Percentiles rank a stretch among this genome's conserved stretches.
phyloP scores from a whole-genome alignment of 2,113 vertebrate genomes.

The Clarias magur region DNA sequence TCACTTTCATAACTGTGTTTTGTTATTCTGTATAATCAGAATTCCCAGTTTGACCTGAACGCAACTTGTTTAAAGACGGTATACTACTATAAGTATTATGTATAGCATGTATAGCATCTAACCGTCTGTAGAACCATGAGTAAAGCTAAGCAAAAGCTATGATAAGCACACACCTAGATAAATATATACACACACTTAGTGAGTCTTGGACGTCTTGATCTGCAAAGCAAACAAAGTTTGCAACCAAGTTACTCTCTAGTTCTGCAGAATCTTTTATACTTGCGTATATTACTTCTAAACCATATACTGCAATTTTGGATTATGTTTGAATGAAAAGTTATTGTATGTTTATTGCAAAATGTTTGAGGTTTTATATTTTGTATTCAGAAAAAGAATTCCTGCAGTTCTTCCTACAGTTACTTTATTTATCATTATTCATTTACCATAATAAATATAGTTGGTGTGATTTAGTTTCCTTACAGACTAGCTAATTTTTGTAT shows the following conservation, averaged over 20 bases:
- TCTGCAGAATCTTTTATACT: not conserved
- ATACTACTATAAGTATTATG: not conserved
- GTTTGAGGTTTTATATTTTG: not conserved
- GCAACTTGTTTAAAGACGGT: not conserved
- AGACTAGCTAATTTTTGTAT: not conserved
- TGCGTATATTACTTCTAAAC: not conserved
- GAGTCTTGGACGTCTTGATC: not conserved
- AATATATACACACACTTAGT: not conserved
- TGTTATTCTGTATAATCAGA: too few relatives aligned
- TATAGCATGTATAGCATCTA: not conserved
- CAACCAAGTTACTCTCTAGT: not conserved
- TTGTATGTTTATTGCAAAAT: too few relatives aligned
- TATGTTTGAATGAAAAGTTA: not conserved
- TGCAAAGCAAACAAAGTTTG: not conserved
- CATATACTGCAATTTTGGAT: not conserved
- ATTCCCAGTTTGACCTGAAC: too few relatives aligned
- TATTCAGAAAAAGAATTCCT: not conserved
- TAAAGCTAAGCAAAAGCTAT: not conserved
- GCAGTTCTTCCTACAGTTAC: too few relatives aligned
- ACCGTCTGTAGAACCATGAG: not conserved
- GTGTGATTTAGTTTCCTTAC: not conserved
- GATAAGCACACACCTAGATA: not conserved
- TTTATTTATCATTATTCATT: too few relatives aligned
- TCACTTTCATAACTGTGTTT: too few relatives aligned
- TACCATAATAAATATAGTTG: not conserved